Evolutionary conservation across 1,140 invertebrate species (phyloP), one percentile per base, ranked within the genome.

Genomic region (Drosophila micromelanica): DNA sequence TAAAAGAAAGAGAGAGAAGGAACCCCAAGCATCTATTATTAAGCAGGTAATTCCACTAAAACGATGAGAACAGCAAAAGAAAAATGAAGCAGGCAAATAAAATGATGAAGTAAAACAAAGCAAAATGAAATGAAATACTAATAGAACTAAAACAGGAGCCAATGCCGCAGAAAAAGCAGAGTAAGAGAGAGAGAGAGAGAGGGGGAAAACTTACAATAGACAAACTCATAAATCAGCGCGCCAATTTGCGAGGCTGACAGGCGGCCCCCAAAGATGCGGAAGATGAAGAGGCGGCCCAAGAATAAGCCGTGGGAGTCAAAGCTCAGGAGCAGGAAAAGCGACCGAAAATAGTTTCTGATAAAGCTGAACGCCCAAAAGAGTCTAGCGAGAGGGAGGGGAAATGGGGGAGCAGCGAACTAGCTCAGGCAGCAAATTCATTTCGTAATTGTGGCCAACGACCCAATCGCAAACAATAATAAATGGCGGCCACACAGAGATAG

Each of bases 171-270:
- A 11, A 38, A 55, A 32, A 46, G n/a, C 4, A 40, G 9, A 20
- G 11, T 2, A 9, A 12, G 7, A 35, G 32, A 9, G 11, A 43
- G 11, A 11, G 6, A 62, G 42, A 30, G 30, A 37, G 37, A 8
- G 37, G 2, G 30, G 7, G 38, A 12, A 51, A 71, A 75, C 69
- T 77, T 73, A 79, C 76, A 77, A 89, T 84, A 80, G 84, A 89
- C 76, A 89, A 89, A 89, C 64, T 84, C 85, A 89, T 89, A 89
- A 89, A 89, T 89, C 84, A 89, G 85, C 76, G 85, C 84, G 84
- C 85, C 84, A 89, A 89, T 89, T 89, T 89, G 76, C 43, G 61
- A 55, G 73, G 42, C 67, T 89, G 84, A 89, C 84, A 89, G 84
- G 37, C 55, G 43, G 57, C 45, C 55, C 40, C 57, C 76, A 46